A percentile compares a stretch with the other conserved stretches of the same genome.
Evolutionary conservation across 2,888 invertebrate genomes (phyloP).

Genomic region (Amblyteles armatorius): DNA sequence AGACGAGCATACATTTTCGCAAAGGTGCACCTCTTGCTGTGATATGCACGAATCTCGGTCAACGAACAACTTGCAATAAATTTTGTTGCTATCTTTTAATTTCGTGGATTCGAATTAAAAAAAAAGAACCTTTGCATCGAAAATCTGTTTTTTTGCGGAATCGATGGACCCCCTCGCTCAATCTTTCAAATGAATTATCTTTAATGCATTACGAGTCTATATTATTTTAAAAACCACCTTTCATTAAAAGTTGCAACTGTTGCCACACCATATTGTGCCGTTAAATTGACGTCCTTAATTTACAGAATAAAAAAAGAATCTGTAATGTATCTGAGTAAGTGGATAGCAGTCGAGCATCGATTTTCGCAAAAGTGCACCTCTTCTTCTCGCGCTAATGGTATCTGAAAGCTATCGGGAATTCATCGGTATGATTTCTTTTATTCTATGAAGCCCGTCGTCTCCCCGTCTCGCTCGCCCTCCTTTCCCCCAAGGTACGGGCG

Average conservation of each 20-base stretch:
- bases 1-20: constrained; percentile 18
- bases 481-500: not conserved
- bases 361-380: constrained; percentile 16
- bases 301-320: not conserved
- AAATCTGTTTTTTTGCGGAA: no score
- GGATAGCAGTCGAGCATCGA: constrained; percentile 23
- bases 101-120: no score
- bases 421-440: constrained; percentile 55
- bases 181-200: no score
- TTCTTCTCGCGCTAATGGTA: constrained; percentile 25
- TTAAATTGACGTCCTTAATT: not conserved
- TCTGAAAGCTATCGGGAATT: constrained; percentile 45
- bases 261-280: no score
- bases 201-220: no score
- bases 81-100: no score
- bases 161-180: no score
- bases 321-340: not conserved
- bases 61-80: no score
- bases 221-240: no score
- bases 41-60: not conserved
- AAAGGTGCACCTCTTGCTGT: not conserved
- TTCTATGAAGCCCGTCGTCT: constrained; percentile 8
- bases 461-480: not conserved
- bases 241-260: no score
- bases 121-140: no score